Evolutionary conservation across 2,888 invertebrate species (phyloP), one percentile per base, ranked within the genome.

Genomic region (Sphinx pinastri): DNA sequence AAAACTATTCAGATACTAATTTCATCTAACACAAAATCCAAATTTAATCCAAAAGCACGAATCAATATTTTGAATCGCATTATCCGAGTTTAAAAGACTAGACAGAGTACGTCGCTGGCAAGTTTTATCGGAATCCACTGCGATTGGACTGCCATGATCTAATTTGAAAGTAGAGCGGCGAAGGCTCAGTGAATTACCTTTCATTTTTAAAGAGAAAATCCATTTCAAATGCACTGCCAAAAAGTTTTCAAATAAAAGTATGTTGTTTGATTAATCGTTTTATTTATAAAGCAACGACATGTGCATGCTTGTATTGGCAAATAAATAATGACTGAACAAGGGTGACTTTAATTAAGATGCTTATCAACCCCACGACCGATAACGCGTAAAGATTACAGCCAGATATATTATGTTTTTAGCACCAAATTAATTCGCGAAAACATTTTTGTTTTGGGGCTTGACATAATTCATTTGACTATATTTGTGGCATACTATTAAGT

Each of bases 321-420:
- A 45, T 60, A 47, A 47, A 60, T 45, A 60, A 49, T 49, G 49
- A 19, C 13, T 63, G 16, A 45, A 47, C 63, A 19, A 11, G 10
- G 57, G 19, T 8, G 63, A 49, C 13, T 47, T 63, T 63, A 63
- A 63, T 63, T 63, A 63, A 63, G 49, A 63, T 63, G 47, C 49
- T 12, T 63, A 63, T 63, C 63, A 47, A 63, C 47, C 63, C 55
- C 38, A 38, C 12, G 14, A 19, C 19, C 7, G 49, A 47, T 58
- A 67, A 67, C 38, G 47, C 51, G 63, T 52, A 67, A 68, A 74
- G 78, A 79, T 79, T 47, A 63, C 16, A 49, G 12, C 13, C 31
- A 49, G 63, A 63, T 63, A 63, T 19, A 49, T 19, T 5, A 57
- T 38, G 38, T 38, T 54, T 55, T 55, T 19, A 55, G 19, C 19